Evolutionary conservation across 1,140 invertebrate genomes (phyloP), one percentile per base, ranked within the genome.

Genomic region (Melipona quadrifasciata): DNA sequence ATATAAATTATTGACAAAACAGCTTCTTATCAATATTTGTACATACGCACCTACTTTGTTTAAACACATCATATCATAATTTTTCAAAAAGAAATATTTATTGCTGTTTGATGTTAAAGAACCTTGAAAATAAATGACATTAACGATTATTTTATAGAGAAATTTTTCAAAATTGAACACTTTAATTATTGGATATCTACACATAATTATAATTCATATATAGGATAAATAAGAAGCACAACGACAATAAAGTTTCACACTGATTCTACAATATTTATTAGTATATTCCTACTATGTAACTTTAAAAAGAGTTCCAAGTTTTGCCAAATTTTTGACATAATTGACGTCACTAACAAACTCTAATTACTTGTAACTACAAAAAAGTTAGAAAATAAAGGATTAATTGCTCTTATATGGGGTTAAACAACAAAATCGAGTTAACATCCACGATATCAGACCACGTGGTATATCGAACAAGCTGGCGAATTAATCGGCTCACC

Each of bases 401-500:
- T 75, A 24, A 75, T 75, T 11, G 24, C 12, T 1, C 3, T 55
- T 0, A 17, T 58, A 58, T 17, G 34, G 27, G 16, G 16, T 34
- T 75, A 75, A 58, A 58, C 73, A 21, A 55, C 6, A 75, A 34
- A 57, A 75, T 57, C 27, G 51, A 57, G 31, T 58, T 34, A 58
- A 21, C 73, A 58, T 75, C 24, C 73, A 21, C 8, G 73, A 58
- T 31, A 39, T 16, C 21, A 58, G 51, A 75, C n/a, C n/a, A n/a
- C 31, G 14, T 14, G 58, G 21, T 75, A 2, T 24, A 75, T 75
- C 55, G 73, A 34, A 75, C 55, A 21, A 75, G 31, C 55, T 34
- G 24, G 31, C 1, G 16, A 75, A 75, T 58, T 58, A 75, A 58
- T 75, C 73, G 55, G 58, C 16, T 75, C 55, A 58, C 73, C 73